phyloP scores from a whole-genome alignment of 2,113 vertebrate genomes.

The Ameiurus melas region DNA sequence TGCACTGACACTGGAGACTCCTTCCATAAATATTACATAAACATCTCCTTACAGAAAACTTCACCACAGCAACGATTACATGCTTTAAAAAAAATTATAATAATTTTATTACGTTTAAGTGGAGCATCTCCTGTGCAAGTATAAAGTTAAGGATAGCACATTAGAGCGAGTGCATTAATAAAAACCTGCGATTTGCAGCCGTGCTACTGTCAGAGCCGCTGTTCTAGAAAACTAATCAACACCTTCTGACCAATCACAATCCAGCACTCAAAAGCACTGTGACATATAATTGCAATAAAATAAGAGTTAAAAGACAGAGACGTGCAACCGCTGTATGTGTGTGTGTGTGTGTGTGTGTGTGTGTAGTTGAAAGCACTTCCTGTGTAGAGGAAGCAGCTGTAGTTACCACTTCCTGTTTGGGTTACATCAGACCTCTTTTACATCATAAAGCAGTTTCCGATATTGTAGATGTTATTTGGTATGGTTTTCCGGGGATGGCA shows the following conservation, averaged over 20 bases:
- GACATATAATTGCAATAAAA: neutral
- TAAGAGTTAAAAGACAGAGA: neutral
- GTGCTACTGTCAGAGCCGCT: no score
- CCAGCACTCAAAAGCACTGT: neutral
- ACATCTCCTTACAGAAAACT: neutral
- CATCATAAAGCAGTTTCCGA: neutral
- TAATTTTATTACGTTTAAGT: neutral
- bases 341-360: no score
- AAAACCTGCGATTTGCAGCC: neutral
- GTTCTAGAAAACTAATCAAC: neutral
- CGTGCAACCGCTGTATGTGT: neutral
- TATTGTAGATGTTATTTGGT: neutral
- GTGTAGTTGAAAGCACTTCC: neutral
- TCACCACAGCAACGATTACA: neutral
- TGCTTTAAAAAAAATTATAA: no score
- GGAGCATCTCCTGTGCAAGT: neutral
- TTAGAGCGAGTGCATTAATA: no score
- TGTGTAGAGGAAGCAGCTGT: conserved; percentile 4
- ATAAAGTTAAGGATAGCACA: neutral
- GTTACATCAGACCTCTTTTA: neutral
- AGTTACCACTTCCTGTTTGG: conserved; percentile 10
- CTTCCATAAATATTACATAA: neutral
- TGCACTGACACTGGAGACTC: neutral
- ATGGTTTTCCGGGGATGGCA: neutral
- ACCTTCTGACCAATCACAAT: neutral